Conservation (phyloP, 2,888 invertebrate genomes). For the Lithophane ornitopus region DNA sequence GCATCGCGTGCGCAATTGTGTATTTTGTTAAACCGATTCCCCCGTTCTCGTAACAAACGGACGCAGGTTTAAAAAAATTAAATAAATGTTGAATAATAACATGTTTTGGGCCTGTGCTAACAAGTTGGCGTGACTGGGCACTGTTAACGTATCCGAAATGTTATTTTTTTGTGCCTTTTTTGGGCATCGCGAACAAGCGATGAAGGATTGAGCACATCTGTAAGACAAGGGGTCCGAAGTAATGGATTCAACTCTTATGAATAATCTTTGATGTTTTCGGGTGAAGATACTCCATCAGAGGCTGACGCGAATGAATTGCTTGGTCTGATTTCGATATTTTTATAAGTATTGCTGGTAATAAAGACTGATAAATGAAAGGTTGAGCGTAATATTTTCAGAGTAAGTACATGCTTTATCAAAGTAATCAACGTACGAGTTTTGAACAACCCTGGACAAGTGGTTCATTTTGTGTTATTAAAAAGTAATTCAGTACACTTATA, state of each 20-base stretch:
- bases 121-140: conserved; percentile 87
- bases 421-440: conserved; percentile 46
- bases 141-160: conserved; percentile 85
- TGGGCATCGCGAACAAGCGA: conserved; percentile 70
- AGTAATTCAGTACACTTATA: conserved; percentile 24
- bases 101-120: conserved; percentile 82
- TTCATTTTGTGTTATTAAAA: conserved; percentile 28
- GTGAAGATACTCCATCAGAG: conserved; percentile 69
- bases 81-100: conserved; percentile 88
- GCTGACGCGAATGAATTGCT: conserved; percentile 66
- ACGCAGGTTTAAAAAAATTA: conserved; percentile 83
- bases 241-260: conserved; percentile 78
- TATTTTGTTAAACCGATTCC: conserved; percentile 82
- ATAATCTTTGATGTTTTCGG: conserved; percentile 69
- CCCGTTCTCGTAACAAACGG: conserved; percentile 73
- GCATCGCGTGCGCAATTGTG: conserved; percentile 82
- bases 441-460: conserved; percentile 34
- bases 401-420: conserved; percentile 60
- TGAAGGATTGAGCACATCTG: conserved; percentile 81
- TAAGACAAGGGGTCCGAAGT: conserved; percentile 75
- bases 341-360: conserved; percentile 56
- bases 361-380: conserved; percentile 55
- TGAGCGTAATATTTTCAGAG: conserved; percentile 50
- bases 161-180: conserved; percentile 72
- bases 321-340: conserved; percentile 66